Evolutionary conservation across 1,140 invertebrate genomes (phyloP), one percentile per base, ranked within the genome.

Genomic region (Dendroctonus valens): DNA sequence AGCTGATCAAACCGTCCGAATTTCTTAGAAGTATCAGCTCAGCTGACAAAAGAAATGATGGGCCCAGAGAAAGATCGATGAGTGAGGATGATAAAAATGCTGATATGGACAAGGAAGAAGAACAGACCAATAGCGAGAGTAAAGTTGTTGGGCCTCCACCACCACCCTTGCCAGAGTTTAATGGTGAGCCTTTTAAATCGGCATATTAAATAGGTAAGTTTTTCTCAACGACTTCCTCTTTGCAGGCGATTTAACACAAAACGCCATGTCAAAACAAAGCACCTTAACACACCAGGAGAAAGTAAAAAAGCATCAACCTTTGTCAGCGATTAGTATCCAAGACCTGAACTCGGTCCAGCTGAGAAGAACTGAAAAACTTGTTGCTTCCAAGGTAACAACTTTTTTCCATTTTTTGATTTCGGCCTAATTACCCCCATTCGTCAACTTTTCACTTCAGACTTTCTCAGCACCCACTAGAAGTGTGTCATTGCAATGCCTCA

Each of bases 1-100:
- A 88, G 46, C 84, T 95, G 49, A 93, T 96, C 74, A 95, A 95
- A 76, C 93, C 93, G 46, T 93, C 91, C 41, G 93, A 96, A 78
- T 96, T 96, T 79, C 82, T 96, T 64, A 87, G 88, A 72, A 92
- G 90, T 75, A 91, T 94, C 76, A 85, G 86, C 52, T 86, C 49
- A 14, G 49, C 57, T 5, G 65, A 60, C 11, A 57, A 64, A 38
- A 52, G 57, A 26, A 37, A n/a, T 12, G 3, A 52, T 57, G 39
- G 41, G 6, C 12, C 41, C 5, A 52, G 48, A n/a, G 26, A 15
- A 12, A 55, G 14, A 15, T 42, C 14, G 51, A 12, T 15, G 6
- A 49, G 38, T 49, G 44, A 26, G 11, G 58, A 59, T 9, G 42
- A 49, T 9, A 59, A 12, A 11, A 12, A 46, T 2, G 42, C 8